A percentile compares a stretch with the other conserved stretches of the same genome.
Evolutionary conservation across 2,113 vertebrate genomes (phyloP).

Genomic region (Illadopsis cleaveri): DNA sequence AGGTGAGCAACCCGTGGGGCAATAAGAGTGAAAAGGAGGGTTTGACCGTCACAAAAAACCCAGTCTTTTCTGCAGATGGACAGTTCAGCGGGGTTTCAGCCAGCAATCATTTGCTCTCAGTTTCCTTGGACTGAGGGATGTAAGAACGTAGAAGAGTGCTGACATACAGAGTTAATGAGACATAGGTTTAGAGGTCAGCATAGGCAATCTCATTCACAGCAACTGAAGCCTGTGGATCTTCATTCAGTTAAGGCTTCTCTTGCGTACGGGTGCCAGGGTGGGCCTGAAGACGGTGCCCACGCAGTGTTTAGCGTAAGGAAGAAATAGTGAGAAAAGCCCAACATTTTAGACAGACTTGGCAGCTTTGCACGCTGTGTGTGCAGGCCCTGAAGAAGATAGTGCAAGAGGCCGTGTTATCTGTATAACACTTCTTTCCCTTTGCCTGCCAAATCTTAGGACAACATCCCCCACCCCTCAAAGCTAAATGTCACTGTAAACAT

Average conservation of each 20-base stretch:
- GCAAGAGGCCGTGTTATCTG: background rate
- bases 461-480: background rate
- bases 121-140: background rate
- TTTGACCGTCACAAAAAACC: background rate
- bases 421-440: background rate
- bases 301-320: background rate
- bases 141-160: background rate
- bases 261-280: accelerated
- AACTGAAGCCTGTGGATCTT: background rate
- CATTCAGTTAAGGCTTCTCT: background rate
- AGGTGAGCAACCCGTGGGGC: background rate
- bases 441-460: background rate
- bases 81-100: background rate
- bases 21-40: background rate
- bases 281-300: background rate
- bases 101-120: background rate
- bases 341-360: background rate
- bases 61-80: background rate
- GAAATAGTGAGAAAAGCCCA: background rate
- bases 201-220: background rate
- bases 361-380: background rate
- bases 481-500: background rate
- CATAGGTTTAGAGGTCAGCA: background rate
- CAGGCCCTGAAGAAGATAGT: background rate
- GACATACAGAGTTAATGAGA: background rate